Evolutionary conservation across 2,797 vertebrate species (phyloP), one percentile per base, ranked within the genome.

Genomic region (Hoplostethus mediterraneus): DNA sequence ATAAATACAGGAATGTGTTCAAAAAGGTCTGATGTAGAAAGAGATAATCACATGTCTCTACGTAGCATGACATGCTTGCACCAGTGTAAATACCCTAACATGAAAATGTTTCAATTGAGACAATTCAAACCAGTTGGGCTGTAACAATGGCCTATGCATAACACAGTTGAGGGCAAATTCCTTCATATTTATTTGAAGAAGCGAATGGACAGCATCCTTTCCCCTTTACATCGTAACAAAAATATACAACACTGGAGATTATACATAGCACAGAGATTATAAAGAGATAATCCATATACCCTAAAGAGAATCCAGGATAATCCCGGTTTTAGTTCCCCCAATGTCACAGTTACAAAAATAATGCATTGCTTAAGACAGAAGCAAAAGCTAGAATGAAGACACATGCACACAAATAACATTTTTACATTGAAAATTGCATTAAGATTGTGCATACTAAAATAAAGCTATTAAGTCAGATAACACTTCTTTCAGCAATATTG

Each of bases 101-200:
- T 49, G 6, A 6, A 49, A 16, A 49, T n/a, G n/a, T 49, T 49
- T 49, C n/a, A 17, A 49, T 49, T 44, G n/a, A 49, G n/a, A 17
- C 12, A 6, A 49, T 17, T n/a, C 9, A 44, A 14, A 60, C 21
- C 21, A 17, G 45, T 28, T n/a, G 6, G 3, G 16, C n/a, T 49
- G n/a, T 49, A 17, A 49, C 6, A 8, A 49, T 49, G 4, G 16
- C 47, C 47, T 3, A 48, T 33, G 13, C 5, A 56, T n/a, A 8
- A 79, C 53, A 77, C n/a, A 71, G 2, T 6, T 2, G 31, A 4
- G 61, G n/a, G 14, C 17, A 86, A 67, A 76, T 83, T 38, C 70
- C 17, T 86, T 71, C 51, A 73, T 64, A 80, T 93, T 94, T 95
- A 94, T 94, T 94, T 70, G 49, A 87, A 86, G 47, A 84, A 85